Percentiles rank a stretch among this genome's conserved stretches.
Evolutionary conservation across 2,797 vertebrate species (phyloP).

Genomic region (Peromyscus attwateri): DNA sequence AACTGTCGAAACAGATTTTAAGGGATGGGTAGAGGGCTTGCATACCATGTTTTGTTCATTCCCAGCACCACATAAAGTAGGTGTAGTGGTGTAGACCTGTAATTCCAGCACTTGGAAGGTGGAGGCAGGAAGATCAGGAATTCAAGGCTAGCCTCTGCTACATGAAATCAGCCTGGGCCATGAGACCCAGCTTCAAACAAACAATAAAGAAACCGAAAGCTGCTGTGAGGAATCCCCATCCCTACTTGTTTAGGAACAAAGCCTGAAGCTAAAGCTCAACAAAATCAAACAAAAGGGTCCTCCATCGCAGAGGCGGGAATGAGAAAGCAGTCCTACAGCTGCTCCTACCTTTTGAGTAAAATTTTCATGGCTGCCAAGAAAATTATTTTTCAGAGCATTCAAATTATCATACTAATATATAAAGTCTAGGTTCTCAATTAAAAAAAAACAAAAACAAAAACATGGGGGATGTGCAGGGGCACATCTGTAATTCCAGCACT

Average conservation of each 20-base stretch:
- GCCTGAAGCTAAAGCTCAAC: slow-evolving; percentile 5
- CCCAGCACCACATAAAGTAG: not conserved
- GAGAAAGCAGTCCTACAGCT: not conserved
- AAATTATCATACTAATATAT: not conserved
- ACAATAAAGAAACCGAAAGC: not conserved
- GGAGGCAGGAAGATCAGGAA: not conserved
- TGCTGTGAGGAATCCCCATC: not conserved
- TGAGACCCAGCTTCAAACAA: not conserved
- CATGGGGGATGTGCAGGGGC: not conserved
- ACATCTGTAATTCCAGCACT: not conserved
- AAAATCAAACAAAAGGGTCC: slow-evolving; percentile 15
- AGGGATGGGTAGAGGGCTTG: not conserved
- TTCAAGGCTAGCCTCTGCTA: not conserved
- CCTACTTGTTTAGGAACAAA: not conserved
- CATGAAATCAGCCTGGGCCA: not conserved
- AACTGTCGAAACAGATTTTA: slow-evolving; percentile 28
- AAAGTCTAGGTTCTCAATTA: slow-evolving; percentile 3
- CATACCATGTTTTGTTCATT: no score
- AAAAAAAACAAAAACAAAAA: no score
- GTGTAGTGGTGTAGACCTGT: not conserved
- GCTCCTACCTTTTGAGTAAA: not conserved
- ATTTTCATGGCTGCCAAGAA: not conserved
- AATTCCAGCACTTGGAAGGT: not conserved
- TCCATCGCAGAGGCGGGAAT: not conserved
- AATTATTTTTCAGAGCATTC: not conserved